Conservation (phyloP, 2,888 invertebrate genomes). For the Lycophotia porphyrea region DNA sequence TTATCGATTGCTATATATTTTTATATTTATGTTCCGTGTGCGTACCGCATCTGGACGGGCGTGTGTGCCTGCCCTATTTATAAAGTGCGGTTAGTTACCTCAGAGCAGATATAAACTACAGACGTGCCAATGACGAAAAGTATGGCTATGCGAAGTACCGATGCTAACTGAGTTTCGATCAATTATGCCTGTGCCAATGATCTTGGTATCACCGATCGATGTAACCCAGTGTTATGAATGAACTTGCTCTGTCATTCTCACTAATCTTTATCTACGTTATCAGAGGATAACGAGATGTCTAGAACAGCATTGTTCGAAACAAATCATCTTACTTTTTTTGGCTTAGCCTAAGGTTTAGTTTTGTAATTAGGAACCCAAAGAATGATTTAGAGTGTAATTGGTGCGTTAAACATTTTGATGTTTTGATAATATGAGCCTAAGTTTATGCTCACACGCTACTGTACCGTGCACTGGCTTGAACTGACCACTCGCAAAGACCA, state of each 20-base stretch:
- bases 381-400: background rate
- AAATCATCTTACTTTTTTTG: background rate
- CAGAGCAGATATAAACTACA: slow-evolving; percentile 72
- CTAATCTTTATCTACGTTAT: slow-evolving; percentile 1
- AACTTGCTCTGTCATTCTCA: slow-evolving; percentile 1
- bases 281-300: background rate
- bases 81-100: slow-evolving; percentile 80
- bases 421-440: background rate
- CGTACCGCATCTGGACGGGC: slow-evolving; percentile 79
- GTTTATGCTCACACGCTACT: background rate
- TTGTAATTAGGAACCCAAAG: background rate
- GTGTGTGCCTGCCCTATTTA: slow-evolving; percentile 83
- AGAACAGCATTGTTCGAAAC: background rate
- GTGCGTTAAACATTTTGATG: background rate
- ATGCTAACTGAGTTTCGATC: slow-evolving; percentile 51
- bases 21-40: slow-evolving; percentile 76
- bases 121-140: slow-evolving; percentile 65
- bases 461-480: slow-evolving; percentile 1
- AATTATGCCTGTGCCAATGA: slow-evolving; percentile 64
- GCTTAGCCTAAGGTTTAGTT: background rate
- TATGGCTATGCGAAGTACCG: slow-evolving; percentile 56
- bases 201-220: slow-evolving; percentile 56
- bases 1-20: slow-evolving; percentile 81
- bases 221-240: slow-evolving; percentile 56
- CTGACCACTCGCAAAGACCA: slow-evolving; percentile 37